These are phyloP conservation scores for Sinocyclocheilus grahami DNA, from an alignment of 2,113 vertebrate species.

Conservation along the genomic window DNA sequence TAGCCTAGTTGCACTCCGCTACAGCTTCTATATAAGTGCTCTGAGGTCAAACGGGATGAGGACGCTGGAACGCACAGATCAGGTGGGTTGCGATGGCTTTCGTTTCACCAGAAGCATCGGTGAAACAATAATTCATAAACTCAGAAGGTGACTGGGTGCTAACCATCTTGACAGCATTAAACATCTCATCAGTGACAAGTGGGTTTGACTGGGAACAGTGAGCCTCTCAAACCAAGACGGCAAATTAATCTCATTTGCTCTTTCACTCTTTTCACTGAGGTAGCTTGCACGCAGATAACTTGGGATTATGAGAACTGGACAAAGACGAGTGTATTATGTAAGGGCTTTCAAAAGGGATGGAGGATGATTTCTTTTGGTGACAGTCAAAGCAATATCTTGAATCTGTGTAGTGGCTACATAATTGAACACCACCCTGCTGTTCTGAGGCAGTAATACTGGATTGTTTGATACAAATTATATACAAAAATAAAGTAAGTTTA, in stretches of 20 bases:
- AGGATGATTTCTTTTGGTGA: conserved; percentile 5
- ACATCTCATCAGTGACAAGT: conserved; percentile 34
- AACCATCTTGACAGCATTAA: conserved; percentile 30
- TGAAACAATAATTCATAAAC: conserved; percentile 22
- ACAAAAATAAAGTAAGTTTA: not conserved
- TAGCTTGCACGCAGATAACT: not conserved
- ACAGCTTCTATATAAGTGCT: not conserved
- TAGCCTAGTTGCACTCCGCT: conserved; percentile 6
- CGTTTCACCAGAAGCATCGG: not conserved
- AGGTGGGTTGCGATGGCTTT: conserved; percentile 1
- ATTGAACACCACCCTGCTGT: conserved; percentile 1
- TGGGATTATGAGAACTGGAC: not conserved
- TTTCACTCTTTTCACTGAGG: conserved; percentile 53
- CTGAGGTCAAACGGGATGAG: not conserved
- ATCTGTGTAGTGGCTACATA: not conserved
- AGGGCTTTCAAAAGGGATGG: not conserved
- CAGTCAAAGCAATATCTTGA: conserved; percentile 22
- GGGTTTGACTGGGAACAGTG: conserved; percentile 12
- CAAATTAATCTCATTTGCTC: conserved; percentile 49
- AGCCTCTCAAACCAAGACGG: conserved; percentile 43
- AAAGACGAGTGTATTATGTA: conserved; percentile 7
- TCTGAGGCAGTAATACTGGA: not conserved
- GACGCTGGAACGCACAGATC: not conserved
- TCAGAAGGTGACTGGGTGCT: conserved; percentile 11
- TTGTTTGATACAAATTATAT: conserved; percentile 17